Percentiles rank a stretch among this genome's conserved stretches.
phyloP scores from a whole-genome alignment of 2,888 invertebrate genomes.

The Baccha elongata region DNA sequence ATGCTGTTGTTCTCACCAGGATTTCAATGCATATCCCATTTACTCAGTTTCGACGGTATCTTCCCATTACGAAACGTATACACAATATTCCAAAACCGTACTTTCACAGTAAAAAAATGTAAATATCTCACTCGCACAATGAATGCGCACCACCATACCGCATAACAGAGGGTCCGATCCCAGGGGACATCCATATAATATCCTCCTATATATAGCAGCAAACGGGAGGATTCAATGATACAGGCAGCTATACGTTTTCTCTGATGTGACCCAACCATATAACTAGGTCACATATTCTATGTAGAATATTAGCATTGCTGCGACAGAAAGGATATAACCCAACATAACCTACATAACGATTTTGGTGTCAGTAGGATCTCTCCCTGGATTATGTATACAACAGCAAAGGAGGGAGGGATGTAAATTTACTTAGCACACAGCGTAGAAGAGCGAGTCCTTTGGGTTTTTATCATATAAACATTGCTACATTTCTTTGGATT shows the following conservation, averaged over 20 bases:
- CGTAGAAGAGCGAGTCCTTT: slow-evolving; percentile 46
- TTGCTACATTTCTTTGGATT: slow-evolving; percentile 49
- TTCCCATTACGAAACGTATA: slow-evolving; percentile 36
- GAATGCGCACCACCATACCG: slow-evolving; percentile 58
- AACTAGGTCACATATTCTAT: slow-evolving; percentile 65
- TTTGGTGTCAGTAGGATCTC: slow-evolving; percentile 67
- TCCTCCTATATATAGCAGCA: not conserved
- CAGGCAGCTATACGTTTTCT: slow-evolving; percentile 13
- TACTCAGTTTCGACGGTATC: slow-evolving; percentile 56
- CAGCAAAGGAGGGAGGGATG: slow-evolving; percentile 3
- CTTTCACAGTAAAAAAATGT: slow-evolving; percentile 63
- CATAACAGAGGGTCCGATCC: slow-evolving; percentile 52
- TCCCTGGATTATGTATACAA: slow-evolving; percentile 49
- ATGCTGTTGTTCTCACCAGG: slow-evolving; percentile 20
- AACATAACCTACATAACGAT: slow-evolving; percentile 66
- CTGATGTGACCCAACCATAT: slow-evolving; percentile 31
- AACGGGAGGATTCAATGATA: slow-evolving; percentile 44
- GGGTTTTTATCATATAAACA: slow-evolving; percentile 33
- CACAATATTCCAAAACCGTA: slow-evolving; percentile 48
- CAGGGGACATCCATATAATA: slow-evolving; percentile 50
- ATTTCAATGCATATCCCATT: slow-evolving; percentile 63
- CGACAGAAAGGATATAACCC: slow-evolving; percentile 55
- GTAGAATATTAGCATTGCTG: slow-evolving; percentile 45
- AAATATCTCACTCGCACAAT: slow-evolving; percentile 58
- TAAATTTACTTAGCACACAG: slow-evolving; percentile 56